These are phyloP conservation scores for Hecatera dysodea DNA, from an alignment of 2,888 invertebrate species.

Conservation along the genomic window DNA sequence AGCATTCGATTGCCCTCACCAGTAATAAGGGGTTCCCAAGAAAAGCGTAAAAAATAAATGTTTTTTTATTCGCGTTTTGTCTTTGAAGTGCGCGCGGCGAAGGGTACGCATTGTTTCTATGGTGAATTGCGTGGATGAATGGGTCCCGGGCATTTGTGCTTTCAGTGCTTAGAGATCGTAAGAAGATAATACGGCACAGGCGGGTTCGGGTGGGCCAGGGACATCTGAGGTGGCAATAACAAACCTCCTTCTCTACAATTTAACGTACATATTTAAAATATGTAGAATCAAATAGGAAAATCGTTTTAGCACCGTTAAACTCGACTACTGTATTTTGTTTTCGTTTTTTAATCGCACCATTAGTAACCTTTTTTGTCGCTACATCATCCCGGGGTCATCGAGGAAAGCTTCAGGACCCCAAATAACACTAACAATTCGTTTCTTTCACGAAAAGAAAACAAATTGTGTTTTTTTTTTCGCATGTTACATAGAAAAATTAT, in stretches of 20 bases:
- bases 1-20: conserved; percentile 89
- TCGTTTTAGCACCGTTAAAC: conserved; percentile 14
- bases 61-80: conserved; percentile 84
- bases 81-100: conserved; percentile 84
- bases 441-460: too few relatives aligned
- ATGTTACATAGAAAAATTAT: too few relatives aligned
- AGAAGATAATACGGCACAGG: conserved; percentile 85
- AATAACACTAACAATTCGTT: too few relatives aligned
- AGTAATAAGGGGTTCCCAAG: conserved; percentile 89
- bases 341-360: conserved; percentile 9
- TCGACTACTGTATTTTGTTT: background rate
- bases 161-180: conserved; percentile 85
- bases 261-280: conserved; percentile 26
- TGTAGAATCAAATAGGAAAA: conserved; percentile 30
- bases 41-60: conserved; percentile 82
- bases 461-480: too few relatives aligned
- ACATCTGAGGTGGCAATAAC: conserved; percentile 81
- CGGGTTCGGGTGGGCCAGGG: conserved; percentile 83
- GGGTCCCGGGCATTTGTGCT: conserved; percentile 84
- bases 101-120: conserved; percentile 89
- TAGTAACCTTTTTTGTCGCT: background rate
- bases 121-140: conserved; percentile 88
- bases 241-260: conserved; percentile 82
- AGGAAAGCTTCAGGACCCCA: background rate
- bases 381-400: background rate